A percentile compares a stretch with the other conserved stretches of the same genome.
Evolutionary conservation across 1,140 invertebrate genomes (phyloP).

Genomic region (Bactericera cockerelli): DNA sequence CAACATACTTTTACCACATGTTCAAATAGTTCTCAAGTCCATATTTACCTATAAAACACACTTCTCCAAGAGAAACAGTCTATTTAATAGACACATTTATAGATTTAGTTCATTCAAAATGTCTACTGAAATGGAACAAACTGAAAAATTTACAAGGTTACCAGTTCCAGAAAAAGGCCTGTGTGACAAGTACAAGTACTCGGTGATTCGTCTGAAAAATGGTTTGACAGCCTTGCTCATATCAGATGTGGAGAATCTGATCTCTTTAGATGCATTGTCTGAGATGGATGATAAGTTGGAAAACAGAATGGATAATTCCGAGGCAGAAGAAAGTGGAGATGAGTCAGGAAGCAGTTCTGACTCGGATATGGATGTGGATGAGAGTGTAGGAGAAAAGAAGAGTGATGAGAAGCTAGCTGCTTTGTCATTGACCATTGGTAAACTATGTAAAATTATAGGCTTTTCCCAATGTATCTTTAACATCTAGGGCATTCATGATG

Average conservation of each 20-base stretch:
- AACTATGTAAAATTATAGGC: too few relatives aligned
- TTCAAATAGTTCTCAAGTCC: too few relatives aligned
- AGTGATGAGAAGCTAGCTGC: slow-evolving; percentile 3
- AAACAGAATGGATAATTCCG: too few relatives aligned
- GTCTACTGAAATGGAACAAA: too few relatives aligned
- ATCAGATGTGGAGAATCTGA: background rate
- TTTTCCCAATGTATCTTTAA: too few relatives aligned
- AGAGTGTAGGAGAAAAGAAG: background rate
- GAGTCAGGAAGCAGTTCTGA: background rate
- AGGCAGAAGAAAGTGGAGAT: background rate
- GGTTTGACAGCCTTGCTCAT: background rate
- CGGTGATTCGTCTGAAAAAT: background rate
- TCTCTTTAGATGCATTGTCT: background rate
- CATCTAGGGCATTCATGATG: too few relatives aligned
- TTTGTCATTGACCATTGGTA: background rate
- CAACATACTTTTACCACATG: too few relatives aligned
- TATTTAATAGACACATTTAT: too few relatives aligned
- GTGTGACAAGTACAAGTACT: background rate
- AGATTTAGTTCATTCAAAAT: too few relatives aligned
- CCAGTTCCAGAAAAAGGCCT: background rate
- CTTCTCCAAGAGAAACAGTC: too few relatives aligned
- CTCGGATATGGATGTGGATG: background rate
- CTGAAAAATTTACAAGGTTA: background rate
- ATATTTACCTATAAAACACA: too few relatives aligned
- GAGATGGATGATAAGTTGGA: too few relatives aligned